Conservation (phyloP, 2,797 vertebrate genomes). For the Microctenopoma lineatum region DNA sequence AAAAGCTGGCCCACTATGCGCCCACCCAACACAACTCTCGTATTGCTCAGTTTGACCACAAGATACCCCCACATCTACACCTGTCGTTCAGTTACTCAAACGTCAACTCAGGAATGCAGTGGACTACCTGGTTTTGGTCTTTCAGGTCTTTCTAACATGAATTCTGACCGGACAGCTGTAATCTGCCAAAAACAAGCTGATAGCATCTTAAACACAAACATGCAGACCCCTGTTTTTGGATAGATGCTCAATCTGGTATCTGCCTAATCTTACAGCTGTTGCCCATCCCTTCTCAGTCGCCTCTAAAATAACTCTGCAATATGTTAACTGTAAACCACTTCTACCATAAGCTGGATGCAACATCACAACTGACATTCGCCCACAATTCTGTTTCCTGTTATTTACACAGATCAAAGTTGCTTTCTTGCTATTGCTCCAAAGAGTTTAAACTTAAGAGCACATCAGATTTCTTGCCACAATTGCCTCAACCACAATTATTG, state of each 20-base stretch:
- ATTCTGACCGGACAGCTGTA: background rate
- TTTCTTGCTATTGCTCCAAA: slow-evolving; percentile 8
- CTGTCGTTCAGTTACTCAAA: background rate
- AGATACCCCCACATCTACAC: background rate
- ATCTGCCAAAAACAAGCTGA: background rate
- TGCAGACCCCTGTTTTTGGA: slow-evolving; percentile 1
- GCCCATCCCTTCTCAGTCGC: background rate
- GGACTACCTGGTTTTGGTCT: background rate
- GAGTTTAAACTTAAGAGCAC: slow-evolving; percentile 3
- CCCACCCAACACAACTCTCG: slow-evolving; percentile 21
- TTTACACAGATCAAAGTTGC: slow-evolving; percentile 1
- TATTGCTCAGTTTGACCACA: background rate
- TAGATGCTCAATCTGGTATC: background rate
- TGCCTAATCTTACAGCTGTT: slow-evolving; percentile 17
- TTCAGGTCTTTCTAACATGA: background rate
- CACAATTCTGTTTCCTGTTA: background rate
- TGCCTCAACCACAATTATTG: background rate
- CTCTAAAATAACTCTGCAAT: slow-evolving; percentile 30
- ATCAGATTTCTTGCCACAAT: slow-evolving; percentile 12
- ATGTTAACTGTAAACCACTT: slow-evolving; percentile 11
- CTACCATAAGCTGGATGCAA: slow-evolving; percentile 22
- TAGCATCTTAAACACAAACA: slow-evolving; percentile 5
- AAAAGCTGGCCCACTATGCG: slow-evolving; percentile 45
- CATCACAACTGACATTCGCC: slow-evolving; percentile 5
- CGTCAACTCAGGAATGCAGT: background rate